A percentile compares a stretch with the other conserved stretches of the same genome.
Conservation (phyloP, 2,888 invertebrate species). For the Papilio elwesi region DNA sequence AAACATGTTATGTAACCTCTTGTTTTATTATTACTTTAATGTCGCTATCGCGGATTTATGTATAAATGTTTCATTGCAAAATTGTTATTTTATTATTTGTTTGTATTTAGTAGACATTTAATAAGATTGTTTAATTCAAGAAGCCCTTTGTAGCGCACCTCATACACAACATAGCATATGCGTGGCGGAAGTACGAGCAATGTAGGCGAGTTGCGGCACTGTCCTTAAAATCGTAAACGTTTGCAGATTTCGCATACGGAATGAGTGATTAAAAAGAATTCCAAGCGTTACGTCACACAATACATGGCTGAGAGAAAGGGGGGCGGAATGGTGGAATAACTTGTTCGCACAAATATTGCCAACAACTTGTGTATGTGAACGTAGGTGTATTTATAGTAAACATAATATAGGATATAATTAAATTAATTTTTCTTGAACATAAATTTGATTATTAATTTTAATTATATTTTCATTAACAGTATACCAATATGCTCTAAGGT, state of each 20-base stretch:
- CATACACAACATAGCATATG: conserved; percentile 33
- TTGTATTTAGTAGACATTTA: too few species aligned
- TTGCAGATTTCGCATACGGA: conserved; percentile 66
- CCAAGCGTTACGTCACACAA: conserved; percentile 58
- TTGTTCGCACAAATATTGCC: conserved; percentile 46
- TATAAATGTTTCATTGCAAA: too few species aligned
- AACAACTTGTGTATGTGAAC: not conserved
- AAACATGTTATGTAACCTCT: too few species aligned
- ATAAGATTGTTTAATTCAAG: conserved; percentile 43
- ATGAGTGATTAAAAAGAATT: conserved; percentile 65
- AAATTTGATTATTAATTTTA: too few species aligned
- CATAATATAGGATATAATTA: too few species aligned
- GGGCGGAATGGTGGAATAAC: conserved; percentile 50
- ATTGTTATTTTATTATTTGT: too few species aligned
- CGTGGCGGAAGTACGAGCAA: conserved; percentile 50
- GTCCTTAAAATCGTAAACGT: conserved; percentile 60
- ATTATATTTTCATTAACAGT: too few species aligned
- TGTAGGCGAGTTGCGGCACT: conserved; percentile 53
- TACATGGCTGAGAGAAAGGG: conserved; percentile 60
- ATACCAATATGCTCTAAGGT: too few species aligned
- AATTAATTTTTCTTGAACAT: too few species aligned
- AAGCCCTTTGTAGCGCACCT: conserved; percentile 42
- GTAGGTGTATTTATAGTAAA: too few species aligned
- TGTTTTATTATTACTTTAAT: too few species aligned
- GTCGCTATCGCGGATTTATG: too few species aligned